Conservation (phyloP, 2,797 vertebrate genomes). For the Notoglanidium macrostoma region DNA sequence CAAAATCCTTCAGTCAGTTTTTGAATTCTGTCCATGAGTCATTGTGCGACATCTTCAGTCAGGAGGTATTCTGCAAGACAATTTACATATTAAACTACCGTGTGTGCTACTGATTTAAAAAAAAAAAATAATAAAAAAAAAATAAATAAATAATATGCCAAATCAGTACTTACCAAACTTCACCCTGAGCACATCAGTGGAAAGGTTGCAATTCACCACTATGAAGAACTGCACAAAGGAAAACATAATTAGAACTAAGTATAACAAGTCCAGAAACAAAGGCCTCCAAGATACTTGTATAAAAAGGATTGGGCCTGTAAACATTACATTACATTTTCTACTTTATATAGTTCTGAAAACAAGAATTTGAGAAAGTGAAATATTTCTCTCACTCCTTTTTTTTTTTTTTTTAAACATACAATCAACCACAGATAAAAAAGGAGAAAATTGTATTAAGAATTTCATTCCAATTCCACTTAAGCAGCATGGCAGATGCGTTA, state of each 20-base stretch:
- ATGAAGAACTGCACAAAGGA: conserved; percentile 35
- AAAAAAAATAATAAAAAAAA: background rate
- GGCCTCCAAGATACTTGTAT: background rate
- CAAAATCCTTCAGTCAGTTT: conserved; percentile 36
- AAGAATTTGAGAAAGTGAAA: background rate
- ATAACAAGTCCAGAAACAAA: background rate
- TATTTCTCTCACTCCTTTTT: background rate
- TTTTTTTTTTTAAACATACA: no score
- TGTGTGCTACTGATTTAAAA: background rate
- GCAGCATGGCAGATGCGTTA: background rate
- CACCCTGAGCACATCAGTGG: conserved; percentile 34
- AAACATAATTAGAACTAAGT: conserved; percentile 13
- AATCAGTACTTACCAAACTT: conserved; percentile 30
- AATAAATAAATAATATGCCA: conserved; percentile 38
- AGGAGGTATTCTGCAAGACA: conserved; percentile 62
- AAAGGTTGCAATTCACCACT: conserved; percentile 36
- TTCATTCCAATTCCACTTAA: no score
- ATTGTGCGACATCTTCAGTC: conserved; percentile 62
- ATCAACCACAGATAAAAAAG: no score
- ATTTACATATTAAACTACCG: background rate
- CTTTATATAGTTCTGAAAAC: background rate
- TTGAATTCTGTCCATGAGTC: conserved; percentile 73
- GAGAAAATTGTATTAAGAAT: no score
- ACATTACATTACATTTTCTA: background rate
- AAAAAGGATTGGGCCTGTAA: no score